phyloP scores from a whole-genome alignment of 2,797 vertebrate species.

The Typhlichthys eigenmanni region DNA sequence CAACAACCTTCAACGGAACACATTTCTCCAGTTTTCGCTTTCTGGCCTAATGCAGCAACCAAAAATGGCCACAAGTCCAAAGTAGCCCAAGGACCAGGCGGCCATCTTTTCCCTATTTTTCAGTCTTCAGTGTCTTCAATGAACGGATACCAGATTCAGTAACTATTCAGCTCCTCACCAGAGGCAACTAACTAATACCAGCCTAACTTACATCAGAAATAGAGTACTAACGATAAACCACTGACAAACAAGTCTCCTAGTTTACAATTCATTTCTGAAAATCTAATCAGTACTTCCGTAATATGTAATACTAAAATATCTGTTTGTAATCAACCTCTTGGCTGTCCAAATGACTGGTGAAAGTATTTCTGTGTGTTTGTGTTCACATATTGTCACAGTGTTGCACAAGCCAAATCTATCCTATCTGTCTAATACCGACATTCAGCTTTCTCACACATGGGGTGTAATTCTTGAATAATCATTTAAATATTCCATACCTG shows the following conservation, averaged over 20 bases:
- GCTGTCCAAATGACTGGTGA: constrained; percentile 78
- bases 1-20: constrained; percentile 53
- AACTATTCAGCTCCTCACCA: constrained; percentile 39
- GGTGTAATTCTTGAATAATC: background rate
- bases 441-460: background rate
- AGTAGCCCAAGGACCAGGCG: constrained; percentile 17
- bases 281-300: constrained; percentile 54
- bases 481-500: background rate
- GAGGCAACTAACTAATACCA: constrained; percentile 69
- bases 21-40: constrained; percentile 36
- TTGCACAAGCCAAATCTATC: background rate
- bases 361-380: constrained; percentile 38
- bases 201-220: constrained; percentile 78
- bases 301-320: constrained; percentile 9
- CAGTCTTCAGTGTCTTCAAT: constrained; percentile 30
- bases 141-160: constrained; percentile 38
- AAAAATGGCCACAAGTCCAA: constrained; percentile 22
- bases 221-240: constrained; percentile 71
- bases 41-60: constrained; percentile 23
- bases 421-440: constrained; percentile 20
- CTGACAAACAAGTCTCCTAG: constrained; percentile 53
- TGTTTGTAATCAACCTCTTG: constrained; percentile 62
- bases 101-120: constrained; percentile 28
- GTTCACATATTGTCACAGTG: constrained; percentile 16
- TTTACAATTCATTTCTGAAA: constrained; percentile 58